phyloP scores from a whole-genome alignment of 2,888 invertebrate species.

The Hypomecis punctinalis region DNA sequence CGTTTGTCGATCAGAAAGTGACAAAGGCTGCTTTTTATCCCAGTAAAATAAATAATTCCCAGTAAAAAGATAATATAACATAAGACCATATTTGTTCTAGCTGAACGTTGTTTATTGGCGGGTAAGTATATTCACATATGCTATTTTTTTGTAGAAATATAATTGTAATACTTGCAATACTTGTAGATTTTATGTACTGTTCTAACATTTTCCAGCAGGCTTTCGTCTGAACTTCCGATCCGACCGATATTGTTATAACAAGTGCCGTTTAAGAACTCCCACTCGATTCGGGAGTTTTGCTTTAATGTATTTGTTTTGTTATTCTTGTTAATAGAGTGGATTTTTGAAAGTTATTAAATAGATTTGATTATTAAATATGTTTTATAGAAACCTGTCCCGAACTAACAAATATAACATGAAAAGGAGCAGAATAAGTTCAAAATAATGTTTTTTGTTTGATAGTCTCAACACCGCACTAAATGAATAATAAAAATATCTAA shows the following conservation, averaged over 20 bases:
- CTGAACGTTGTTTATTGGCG: too few species aligned
- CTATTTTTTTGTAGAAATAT: neutral
- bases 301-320: conserved; percentile 43
- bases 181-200: conserved; percentile 15
- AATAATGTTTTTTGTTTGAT: too few species aligned
- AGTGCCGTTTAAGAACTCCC: conserved; percentile 30
- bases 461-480: too few species aligned
- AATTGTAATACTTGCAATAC: neutral
- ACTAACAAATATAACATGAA: too few species aligned
- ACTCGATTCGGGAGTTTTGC: conserved; percentile 36
- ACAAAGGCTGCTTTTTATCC: too few species aligned
- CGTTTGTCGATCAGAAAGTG: too few species aligned
- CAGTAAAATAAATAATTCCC: too few species aligned
- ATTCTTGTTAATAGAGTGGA: conserved; percentile 11
- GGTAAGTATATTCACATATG: neutral
- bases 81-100: too few species aligned
- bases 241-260: conserved; percentile 35
- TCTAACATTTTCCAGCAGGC: neutral
- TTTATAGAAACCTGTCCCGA: too few species aligned
- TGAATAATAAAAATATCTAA: too few species aligned
- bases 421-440: too few species aligned
- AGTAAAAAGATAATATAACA: too few species aligned
- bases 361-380: neutral
- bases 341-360: conserved; percentile 4
- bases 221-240: conserved; percentile 27